Evolutionary conservation across 2,113 vertebrate species (phyloP), one percentile per base, ranked within the genome.

Genomic region (Neolamprologus variostigma): DNA sequence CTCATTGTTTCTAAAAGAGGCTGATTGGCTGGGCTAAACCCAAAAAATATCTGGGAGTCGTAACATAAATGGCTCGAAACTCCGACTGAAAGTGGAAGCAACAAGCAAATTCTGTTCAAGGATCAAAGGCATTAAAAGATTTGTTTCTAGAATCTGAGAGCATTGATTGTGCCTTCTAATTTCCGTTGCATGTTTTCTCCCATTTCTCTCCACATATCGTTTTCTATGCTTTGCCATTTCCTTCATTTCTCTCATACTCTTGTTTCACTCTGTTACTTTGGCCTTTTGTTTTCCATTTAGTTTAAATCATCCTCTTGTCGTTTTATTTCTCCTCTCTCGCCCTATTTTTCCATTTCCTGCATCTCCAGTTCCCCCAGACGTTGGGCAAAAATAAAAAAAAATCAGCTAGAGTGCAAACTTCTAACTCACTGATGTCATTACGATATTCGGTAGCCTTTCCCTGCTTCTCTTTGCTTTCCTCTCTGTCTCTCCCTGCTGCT

Each of bases 401-500:
- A 50, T 80, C 82, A 80, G 87, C 71, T 26, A 59, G 45, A 57
- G 9, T 55, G 83, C 37, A 53, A 86, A 89, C n/a, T 83, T 87
- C 73, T 54, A 42, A 84, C 85, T 76, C 89, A 6, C 87, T 31
- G 81, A 66, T 81, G 71, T 59, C 73, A 80, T 83, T 82, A 10
- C 28, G 55, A 26, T 40, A 8, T 50, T 87, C 54, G 37, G n/a
- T 71, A 61, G 7, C 13, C 42, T 86, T 23, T 51, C 12, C 57
- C 31, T 71, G 42, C 66, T 57, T 51, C 71, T 40, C 31, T 79
- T 61, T 51, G 57, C 45, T 82, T 71, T 66, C 66, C 63, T 89
- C 87, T 87, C 83, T 79, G 50, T 84, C 50, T 86, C 81, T 84
- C 63, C 73, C 82, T 86, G 83, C 71, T 16, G 57, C 93, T 95